A percentile compares a stretch with the other conserved stretches of the same genome.
These are phyloP conservation scores for Myripristis jacobus DNA, from an alignment of 2,797 vertebrate species.

Conservation along the genomic window DNA sequence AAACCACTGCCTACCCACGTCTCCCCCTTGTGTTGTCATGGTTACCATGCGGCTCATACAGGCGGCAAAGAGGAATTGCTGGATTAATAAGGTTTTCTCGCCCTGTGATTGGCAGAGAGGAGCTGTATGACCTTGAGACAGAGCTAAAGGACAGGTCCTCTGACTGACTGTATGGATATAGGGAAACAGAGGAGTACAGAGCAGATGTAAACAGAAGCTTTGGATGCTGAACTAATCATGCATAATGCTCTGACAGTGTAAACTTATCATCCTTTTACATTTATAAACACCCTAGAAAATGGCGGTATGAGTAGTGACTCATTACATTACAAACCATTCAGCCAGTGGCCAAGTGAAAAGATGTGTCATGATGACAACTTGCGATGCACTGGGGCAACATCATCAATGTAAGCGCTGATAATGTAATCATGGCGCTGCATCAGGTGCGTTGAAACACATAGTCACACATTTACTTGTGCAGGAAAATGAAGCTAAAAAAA, in stretches of 20 bases:
- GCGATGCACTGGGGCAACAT: background rate
- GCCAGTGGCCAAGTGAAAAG: slow-evolving; percentile 2
- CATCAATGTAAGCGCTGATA: slow-evolving; percentile 4
- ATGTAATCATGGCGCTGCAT: slow-evolving; percentile 5
- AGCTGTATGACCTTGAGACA: slow-evolving; percentile 72
- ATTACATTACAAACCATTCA: background rate
- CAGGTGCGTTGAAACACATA: slow-evolving; percentile 32
- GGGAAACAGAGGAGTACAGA: background rate
- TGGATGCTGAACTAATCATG: background rate
- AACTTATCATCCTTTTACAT: background rate
- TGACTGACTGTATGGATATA: slow-evolving; percentile 1
- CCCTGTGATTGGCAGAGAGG: slow-evolving; percentile 67
- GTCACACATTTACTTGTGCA: slow-evolving; percentile 16
- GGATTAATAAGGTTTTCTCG: slow-evolving; percentile 66
- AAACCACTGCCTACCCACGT: slow-evolving; percentile 51
- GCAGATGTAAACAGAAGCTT: background rate
- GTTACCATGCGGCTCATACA: slow-evolving; percentile 69
- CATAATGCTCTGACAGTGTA: background rate
- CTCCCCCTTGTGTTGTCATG: slow-evolving; percentile 72
- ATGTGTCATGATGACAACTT: background rate
- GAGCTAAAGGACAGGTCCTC: slow-evolving; percentile 49
- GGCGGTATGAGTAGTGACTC: background rate
- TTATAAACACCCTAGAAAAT: background rate
- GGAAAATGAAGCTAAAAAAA: slow-evolving; percentile 32
- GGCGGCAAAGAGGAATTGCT: slow-evolving; percentile 62